These are phyloP conservation scores for Paracentrotus lividus DNA, from an alignment of 53 echinoderm and acorn worm species.

Conservation along the genomic window DNA sequence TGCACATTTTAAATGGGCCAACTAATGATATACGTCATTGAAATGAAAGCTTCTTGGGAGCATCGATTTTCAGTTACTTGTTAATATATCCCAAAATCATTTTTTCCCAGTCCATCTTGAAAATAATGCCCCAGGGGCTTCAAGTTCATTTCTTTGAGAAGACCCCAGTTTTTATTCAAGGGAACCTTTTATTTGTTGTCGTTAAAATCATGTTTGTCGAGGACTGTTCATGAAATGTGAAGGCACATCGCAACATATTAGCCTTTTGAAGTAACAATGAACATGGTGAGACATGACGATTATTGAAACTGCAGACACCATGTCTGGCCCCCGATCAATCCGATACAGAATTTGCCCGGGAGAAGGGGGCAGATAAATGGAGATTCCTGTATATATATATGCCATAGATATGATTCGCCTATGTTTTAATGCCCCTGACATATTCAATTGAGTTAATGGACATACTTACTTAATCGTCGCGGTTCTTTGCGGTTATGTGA, in stretches of 20 bases:
- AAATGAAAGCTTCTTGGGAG: not conserved
- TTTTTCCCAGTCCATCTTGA: not conserved
- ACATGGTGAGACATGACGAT: not conserved
- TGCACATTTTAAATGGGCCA: not conserved
- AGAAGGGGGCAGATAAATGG: not conserved
- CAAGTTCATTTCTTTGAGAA: not conserved
- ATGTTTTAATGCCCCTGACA: slow-evolving; percentile 60
- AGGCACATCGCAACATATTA: slow-evolving; percentile 30
- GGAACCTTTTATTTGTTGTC: not conserved
- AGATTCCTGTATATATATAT: slow-evolving; percentile 8
- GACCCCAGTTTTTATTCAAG: not conserved
- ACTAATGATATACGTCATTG: not conserved
- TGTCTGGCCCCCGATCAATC: slow-evolving; percentile 23
- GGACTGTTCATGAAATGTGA: slow-evolving; percentile 38
- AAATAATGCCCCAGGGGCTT: not conserved
- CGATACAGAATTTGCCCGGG: slow-evolving; percentile 45
- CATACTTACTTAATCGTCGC: slow-evolving; percentile 46
- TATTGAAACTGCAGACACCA: slow-evolving; percentile 22
- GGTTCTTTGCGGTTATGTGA: slow-evolving; percentile 17
- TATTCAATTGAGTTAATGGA: slow-evolving; percentile 65
- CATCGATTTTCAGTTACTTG: not conserved
- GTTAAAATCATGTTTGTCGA: not conserved
- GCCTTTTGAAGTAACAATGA: not conserved
- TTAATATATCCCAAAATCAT: not conserved
- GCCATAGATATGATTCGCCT: slow-evolving; percentile 1